These are phyloP conservation scores for Pyrocoelia pectoralis DNA, from an alignment of 2,888 invertebrate species.

Conservation along the genomic window DNA sequence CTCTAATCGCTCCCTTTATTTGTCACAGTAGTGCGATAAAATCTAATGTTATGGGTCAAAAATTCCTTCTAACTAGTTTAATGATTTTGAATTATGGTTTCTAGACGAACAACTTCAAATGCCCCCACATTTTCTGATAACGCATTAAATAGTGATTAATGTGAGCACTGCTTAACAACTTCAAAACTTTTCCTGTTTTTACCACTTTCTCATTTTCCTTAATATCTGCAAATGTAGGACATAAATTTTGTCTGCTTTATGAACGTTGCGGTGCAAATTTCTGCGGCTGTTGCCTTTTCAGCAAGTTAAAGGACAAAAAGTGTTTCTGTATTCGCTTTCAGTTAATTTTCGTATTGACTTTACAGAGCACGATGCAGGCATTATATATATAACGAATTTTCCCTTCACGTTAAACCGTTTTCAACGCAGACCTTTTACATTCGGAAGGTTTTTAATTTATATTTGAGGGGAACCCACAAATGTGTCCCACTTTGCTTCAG, in stretches of 20 bases:
- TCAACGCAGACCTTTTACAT: too few relatives aligned
- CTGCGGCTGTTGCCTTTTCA: constrained; percentile 38
- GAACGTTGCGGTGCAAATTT: constrained; percentile 45
- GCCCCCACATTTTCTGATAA: constrained; percentile 45
- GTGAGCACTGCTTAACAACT: constrained; percentile 51
- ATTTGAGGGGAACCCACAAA: too few relatives aligned
- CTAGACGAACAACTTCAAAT: constrained; percentile 27
- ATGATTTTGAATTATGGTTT: constrained; percentile 37
- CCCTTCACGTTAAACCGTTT: too few relatives aligned
- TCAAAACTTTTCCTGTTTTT: constrained; percentile 53
- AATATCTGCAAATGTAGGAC: constrained; percentile 56
- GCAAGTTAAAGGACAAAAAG: constrained; percentile 9
- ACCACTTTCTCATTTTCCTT: constrained; percentile 52
- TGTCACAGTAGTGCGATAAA: constrained; percentile 13
- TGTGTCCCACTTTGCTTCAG: too few relatives aligned
- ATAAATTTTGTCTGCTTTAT: constrained; percentile 52
- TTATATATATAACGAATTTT: too few relatives aligned
- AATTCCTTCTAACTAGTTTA: constrained; percentile 19
- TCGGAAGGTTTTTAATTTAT: too few relatives aligned
- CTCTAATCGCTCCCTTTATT: constrained; percentile 13
- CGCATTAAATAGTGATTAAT: constrained; percentile 54
- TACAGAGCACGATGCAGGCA: not conserved
- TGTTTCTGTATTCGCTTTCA: not conserved
- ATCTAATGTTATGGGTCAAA: constrained; percentile 18
- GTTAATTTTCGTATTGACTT: constrained; percentile 1